Evolutionary conservation across 2,888 invertebrate genomes (phyloP).

Genomic region (Pollenia labialis): DNA sequence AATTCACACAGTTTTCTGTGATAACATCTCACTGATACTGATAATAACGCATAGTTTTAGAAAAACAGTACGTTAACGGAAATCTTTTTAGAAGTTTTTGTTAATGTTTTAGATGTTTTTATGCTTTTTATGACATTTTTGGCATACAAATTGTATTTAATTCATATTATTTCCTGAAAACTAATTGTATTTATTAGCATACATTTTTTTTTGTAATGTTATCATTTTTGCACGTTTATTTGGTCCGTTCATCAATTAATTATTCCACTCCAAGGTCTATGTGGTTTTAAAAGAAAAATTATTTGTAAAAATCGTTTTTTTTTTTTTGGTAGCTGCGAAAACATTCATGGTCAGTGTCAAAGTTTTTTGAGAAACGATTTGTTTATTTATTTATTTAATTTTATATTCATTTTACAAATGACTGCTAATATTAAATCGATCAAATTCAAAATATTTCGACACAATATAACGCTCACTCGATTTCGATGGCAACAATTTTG

Average conservation of each 20-base stretch:
- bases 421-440: slow-evolving; percentile 60
- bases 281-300: not conserved
- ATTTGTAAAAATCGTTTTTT: not conserved
- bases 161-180: not conserved
- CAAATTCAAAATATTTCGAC: slow-evolving; percentile 46
- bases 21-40: no score
- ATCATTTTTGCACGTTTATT: not conserved
- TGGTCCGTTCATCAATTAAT: not conserved
- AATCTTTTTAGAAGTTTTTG: no score
- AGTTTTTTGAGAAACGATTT: slow-evolving; percentile 33
- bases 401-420: slow-evolving; percentile 45
- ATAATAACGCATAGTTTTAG: no score
- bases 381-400: slow-evolving; percentile 47
- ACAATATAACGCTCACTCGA: not conserved
- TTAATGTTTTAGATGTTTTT: no score
- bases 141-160: no score
- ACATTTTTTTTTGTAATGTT: not conserved
- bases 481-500: slow-evolving; percentile 2
- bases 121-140: not conserved
- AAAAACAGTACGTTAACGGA: no score
- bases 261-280: slow-evolving; percentile 12
- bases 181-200: not conserved
- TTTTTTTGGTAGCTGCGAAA: slow-evolving; percentile 16
- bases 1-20: no score
- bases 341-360: slow-evolving; percentile 61